phyloP scores from a whole-genome alignment of 2,888 invertebrate genomes.

The Leptothorax acervorum region DNA sequence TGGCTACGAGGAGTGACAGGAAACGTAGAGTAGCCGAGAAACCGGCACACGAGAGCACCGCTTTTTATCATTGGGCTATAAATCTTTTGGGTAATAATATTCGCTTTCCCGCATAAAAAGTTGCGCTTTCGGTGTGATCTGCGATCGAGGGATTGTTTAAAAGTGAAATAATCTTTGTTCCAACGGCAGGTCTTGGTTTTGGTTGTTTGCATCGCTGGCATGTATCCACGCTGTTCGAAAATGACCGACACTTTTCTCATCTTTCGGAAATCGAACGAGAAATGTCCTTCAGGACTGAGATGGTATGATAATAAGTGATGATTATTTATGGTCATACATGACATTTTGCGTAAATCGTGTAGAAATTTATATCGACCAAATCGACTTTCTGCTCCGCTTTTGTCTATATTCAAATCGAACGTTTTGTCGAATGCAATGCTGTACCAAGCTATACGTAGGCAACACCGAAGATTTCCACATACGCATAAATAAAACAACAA shows the following conservation, averaged over 20 bases:
- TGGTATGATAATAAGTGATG: slow-evolving; percentile 86
- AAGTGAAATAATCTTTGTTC: slow-evolving; percentile 56
- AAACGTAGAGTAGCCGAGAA: slow-evolving; percentile 57
- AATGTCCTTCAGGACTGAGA: slow-evolving; percentile 94
- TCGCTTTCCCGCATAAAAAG: not conserved
- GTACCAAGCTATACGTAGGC: not conserved
- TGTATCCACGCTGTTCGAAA: slow-evolving; percentile 92
- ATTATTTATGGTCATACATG: not conserved
- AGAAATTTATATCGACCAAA: slow-evolving; percentile 23
- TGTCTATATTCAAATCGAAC: slow-evolving; percentile 10
- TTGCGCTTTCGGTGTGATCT: not conserved
- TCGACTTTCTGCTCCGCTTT: not conserved
- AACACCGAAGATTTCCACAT: not conserved
- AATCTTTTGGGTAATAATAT: slow-evolving; percentile 63
- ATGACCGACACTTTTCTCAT: slow-evolving; percentile 93
- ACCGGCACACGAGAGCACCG: slow-evolving; percentile 43
- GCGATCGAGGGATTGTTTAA: slow-evolving; percentile 2
- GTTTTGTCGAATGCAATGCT: not conserved
- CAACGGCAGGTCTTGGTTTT: slow-evolving; percentile 87
- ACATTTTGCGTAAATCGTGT: not conserved
- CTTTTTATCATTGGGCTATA: slow-evolving; percentile 61
- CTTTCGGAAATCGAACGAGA: slow-evolving; percentile 94
- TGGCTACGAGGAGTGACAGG: slow-evolving; percentile 67
- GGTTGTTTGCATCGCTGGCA: slow-evolving; percentile 89
- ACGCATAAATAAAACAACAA: not conserved